Evolutionary conservation across 1,140 invertebrate genomes (phyloP).

Genomic region (Rhopalosiphum padi): DNA sequence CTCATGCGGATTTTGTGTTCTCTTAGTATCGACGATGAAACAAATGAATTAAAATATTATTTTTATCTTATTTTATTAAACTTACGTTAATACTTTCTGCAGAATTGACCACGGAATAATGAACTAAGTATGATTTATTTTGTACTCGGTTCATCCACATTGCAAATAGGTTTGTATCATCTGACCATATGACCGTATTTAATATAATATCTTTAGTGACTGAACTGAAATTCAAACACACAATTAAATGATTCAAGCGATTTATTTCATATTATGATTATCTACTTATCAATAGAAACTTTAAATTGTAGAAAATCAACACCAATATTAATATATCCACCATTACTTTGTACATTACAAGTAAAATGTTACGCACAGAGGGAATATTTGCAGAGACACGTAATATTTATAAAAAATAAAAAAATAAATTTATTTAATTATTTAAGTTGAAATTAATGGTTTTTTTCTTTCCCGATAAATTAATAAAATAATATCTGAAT

Average conservation of each 20-base stretch:
- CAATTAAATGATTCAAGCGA: not conserved
- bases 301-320: not conserved
- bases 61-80: not conserved
- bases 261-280: not conserved
- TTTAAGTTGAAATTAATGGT: not conserved
- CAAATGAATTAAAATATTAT: not conserved
- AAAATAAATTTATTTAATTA: not conserved
- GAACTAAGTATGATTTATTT: conserved; percentile 71
- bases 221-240: not conserved
- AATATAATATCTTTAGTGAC: conserved; percentile 71
- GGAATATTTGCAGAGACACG: too few relatives aligned
- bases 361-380: not conserved
- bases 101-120: conserved; percentile 71
- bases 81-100: conserved; percentile 8
- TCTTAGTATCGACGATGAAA: too few relatives aligned
- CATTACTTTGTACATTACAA: not conserved
- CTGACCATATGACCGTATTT: conserved; percentile 79
- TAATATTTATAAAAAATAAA: not conserved
- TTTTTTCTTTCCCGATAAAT: not conserved
- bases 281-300: not conserved
- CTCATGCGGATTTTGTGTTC: too few relatives aligned
- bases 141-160: conserved; percentile 89
- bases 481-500: not conserved
- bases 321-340: not conserved
- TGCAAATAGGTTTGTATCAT: conserved; percentile 67